phyloP scores from a whole-genome alignment of 35 echinoderm and acorn worm species.

The Chiridota heheva region DNA sequence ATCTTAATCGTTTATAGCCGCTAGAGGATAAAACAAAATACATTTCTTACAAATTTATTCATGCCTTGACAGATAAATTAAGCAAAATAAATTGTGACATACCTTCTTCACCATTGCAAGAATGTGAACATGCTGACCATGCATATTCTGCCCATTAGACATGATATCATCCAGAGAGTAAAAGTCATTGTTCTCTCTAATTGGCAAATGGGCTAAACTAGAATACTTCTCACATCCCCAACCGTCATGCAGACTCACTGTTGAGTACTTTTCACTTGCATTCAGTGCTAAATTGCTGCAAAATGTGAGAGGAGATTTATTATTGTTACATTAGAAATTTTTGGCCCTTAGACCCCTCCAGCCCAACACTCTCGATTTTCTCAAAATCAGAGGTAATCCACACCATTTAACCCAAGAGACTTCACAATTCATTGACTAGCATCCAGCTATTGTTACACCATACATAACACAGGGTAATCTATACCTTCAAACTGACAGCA shows the following conservation, averaged over 20 bases:
- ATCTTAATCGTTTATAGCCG: background rate
- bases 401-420: no score
- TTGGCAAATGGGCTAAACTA: constrained; percentile 64
- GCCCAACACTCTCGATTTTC: no score
- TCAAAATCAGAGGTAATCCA: no score
- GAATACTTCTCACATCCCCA: constrained; percentile 57
- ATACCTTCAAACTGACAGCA: no score
- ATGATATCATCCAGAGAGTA: constrained; percentile 73
- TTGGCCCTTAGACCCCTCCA: no score
- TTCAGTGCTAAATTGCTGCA: constrained; percentile 73
- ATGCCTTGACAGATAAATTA: background rate
- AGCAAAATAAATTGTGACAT: background rate
- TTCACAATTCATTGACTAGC: no score
- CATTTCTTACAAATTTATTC: background rate
- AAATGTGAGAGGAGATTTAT: background rate
- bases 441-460: no score
- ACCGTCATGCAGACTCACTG: constrained; percentile 61
- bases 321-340: no score
- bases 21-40: background rate
- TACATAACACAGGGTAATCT: no score
- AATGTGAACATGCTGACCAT: constrained; percentile 84
- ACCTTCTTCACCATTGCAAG: constrained; percentile 77
- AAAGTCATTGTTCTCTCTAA: constrained; percentile 71
- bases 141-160: constrained; percentile 76
- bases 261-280: constrained; percentile 83